Evolutionary conservation across 2,113 vertebrate genomes (phyloP).

Genomic region (Ceyx melanurus): DNA sequence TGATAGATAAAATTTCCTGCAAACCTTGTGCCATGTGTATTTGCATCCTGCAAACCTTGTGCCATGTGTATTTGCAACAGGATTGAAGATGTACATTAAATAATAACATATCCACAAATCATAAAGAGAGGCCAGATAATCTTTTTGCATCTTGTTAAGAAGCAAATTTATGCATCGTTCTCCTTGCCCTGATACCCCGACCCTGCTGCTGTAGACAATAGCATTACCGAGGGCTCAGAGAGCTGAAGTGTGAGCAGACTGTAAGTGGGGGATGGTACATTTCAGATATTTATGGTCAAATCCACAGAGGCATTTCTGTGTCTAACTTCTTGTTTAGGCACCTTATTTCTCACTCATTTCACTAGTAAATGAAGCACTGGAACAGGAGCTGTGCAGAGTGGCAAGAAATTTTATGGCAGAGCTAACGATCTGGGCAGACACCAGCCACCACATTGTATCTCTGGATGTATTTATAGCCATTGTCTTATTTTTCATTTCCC

Average conservation of each 20-base stretch:
- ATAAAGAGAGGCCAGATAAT: not conserved
- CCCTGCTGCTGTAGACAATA: not conserved
- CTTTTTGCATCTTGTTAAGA: not conserved
- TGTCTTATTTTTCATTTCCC: not conserved
- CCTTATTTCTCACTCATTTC: not conserved
- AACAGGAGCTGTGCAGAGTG: not conserved
- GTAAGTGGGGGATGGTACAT: not conserved
- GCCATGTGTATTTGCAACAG: not conserved
- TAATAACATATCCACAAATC: not conserved
- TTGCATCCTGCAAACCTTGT: not conserved
- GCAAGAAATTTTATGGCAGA: not conserved
- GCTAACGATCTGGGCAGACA: not conserved
- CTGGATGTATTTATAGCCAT: not conserved
- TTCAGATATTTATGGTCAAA: not conserved
- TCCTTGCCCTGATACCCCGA: not conserved
- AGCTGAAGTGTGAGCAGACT: not conserved
- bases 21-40: not conserved
- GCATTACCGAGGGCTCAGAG: rapidly evolving
- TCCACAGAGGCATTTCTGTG: not conserved
- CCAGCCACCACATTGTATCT: not conserved
- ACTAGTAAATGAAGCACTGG: not conserved
- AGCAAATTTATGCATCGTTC: not conserved
- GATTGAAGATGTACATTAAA: not conserved
- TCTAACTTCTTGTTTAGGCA: not conserved
- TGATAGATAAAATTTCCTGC: not conserved